These are phyloP conservation scores for Tethya wilhelma DNA, from an alignment of 37 sponge, comb jelly and placozoan species.

Conservation along the genomic window DNA sequence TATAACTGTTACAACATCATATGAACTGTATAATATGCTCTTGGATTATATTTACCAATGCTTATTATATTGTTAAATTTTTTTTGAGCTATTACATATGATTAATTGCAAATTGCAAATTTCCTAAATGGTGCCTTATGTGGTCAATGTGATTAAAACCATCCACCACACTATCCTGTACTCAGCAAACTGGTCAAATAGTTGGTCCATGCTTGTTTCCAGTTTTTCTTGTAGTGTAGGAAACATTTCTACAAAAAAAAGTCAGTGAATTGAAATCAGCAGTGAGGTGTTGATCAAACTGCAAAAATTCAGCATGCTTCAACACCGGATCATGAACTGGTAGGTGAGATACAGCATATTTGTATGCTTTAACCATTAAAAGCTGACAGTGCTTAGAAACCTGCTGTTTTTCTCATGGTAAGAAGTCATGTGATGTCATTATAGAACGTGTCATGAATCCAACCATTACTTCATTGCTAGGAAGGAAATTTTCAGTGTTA, in stretches of 20 bases:
- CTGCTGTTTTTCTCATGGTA: background rate
- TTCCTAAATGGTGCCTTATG: no score
- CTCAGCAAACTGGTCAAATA: slow-evolving; percentile 12
- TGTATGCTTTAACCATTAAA: slow-evolving; percentile 12
- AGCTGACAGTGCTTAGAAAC: slow-evolving; percentile 4
- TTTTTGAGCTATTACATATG: no score
- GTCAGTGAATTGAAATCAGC: background rate
- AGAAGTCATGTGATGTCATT: no score
- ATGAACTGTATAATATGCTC: no score
- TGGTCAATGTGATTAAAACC: no score
- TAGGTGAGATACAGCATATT: slow-evolving; percentile 34
- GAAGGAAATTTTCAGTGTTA: background rate
- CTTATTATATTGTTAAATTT: no score
- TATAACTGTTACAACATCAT: no score
- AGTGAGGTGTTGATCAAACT: background rate
- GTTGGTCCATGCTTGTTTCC: background rate
- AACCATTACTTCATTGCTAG: background rate
- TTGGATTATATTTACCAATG: no score
- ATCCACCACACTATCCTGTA: no score
- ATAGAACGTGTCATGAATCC: slow-evolving; percentile 11
- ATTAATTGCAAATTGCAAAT: no score
- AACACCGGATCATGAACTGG: slow-evolving; percentile 25
- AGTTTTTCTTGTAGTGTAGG: slow-evolving; percentile 1
- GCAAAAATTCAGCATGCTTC: slow-evolving; percentile 2
- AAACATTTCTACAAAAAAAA: slow-evolving; percentile 29